These are phyloP conservation scores for Plodia interpunctella DNA, from an alignment of 1,140 invertebrate genomes.

Conservation along the genomic window DNA sequence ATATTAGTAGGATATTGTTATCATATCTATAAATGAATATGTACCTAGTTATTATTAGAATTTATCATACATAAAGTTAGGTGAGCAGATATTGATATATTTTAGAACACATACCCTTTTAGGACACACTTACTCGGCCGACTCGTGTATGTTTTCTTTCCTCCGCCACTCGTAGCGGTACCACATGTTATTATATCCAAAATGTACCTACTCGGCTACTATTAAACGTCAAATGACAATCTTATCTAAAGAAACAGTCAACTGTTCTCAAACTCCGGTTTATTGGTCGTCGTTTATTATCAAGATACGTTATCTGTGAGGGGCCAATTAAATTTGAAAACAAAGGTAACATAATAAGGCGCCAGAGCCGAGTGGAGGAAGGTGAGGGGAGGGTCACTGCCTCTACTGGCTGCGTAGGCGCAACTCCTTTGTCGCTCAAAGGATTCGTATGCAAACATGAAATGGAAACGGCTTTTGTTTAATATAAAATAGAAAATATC, in stretches of 20 bases:
- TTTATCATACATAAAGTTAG: too few relatives aligned
- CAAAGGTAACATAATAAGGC: slow-evolving; percentile 76
- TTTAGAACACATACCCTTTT: too few relatives aligned
- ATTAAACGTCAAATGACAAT: slow-evolving; percentile 53
- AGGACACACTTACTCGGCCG: too few relatives aligned
- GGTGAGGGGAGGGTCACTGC: slow-evolving; percentile 35
- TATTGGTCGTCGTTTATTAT: slow-evolving; percentile 75
- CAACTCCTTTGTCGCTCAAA: slow-evolving; percentile 56
- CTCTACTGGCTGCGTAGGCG: slow-evolving; percentile 56
- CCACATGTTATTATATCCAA: slow-evolving; percentile 16
- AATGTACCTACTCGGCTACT: slow-evolving; percentile 30
- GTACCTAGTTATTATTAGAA: too few relatives aligned
- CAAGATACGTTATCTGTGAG: slow-evolving; percentile 73
- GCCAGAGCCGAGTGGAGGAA: slow-evolving; percentile 48
- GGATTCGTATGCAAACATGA: slow-evolving; percentile 41
- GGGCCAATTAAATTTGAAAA: slow-evolving; percentile 76
- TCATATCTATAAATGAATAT: too few relatives aligned
- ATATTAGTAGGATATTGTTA: too few relatives aligned
- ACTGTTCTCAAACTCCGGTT: slow-evolving; percentile 62
- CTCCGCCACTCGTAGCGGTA: background rate
- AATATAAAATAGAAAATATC: background rate
- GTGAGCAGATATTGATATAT: too few relatives aligned
- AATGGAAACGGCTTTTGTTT: slow-evolving; percentile 39
- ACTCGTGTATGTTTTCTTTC: too few relatives aligned
- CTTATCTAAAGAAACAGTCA: slow-evolving; percentile 62